Conservation (phyloP, 2,797 vertebrate genomes). For the Chaetodon trifasciatus region DNA sequence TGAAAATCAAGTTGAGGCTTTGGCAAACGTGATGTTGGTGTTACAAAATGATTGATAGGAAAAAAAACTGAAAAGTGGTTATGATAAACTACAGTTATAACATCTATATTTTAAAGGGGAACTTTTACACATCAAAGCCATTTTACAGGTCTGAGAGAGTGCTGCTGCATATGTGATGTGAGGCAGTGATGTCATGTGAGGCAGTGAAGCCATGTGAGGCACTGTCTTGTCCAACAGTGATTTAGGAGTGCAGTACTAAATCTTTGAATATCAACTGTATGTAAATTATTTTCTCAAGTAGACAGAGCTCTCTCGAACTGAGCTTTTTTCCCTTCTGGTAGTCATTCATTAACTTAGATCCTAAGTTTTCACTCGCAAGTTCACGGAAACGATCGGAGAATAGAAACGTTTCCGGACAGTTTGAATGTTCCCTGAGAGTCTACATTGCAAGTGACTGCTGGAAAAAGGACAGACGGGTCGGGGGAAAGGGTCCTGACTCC, state of each 20-base stretch:
- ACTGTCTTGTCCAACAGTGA: too few species aligned
- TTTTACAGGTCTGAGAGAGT: not conserved
- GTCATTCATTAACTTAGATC: not conserved
- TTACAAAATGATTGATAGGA: slow-evolving; percentile 19
- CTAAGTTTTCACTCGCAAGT: not conserved
- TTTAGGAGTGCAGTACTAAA: not conserved
- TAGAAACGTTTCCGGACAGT: slow-evolving; percentile 1
- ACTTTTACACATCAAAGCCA: not conserved
- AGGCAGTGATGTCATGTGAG: not conserved
- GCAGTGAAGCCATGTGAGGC: too few species aligned
- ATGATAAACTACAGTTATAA: not conserved
- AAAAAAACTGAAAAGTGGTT: not conserved
- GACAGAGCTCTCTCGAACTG: not conserved
- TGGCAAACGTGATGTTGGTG: slow-evolving; percentile 18
- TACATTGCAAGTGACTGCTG: slow-evolving; percentile 30
- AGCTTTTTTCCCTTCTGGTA: not conserved
- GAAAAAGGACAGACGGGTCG: slow-evolving; percentile 38
- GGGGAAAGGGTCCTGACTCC: slow-evolving; percentile 56
- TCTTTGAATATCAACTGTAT: not conserved
- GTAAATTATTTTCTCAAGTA: not conserved
- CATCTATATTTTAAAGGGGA: not conserved
- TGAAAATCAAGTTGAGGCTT: slow-evolving; percentile 35
- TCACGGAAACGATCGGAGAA: not conserved
- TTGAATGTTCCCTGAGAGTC: slow-evolving; percentile 14
- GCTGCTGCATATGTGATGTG: not conserved